Percentiles rank a stretch among this genome's conserved stretches.
These are phyloP conservation scores for Tetraodon nigroviridis DNA, from an alignment of 2,113 vertebrate species.

Conservation along the genomic window DNA sequence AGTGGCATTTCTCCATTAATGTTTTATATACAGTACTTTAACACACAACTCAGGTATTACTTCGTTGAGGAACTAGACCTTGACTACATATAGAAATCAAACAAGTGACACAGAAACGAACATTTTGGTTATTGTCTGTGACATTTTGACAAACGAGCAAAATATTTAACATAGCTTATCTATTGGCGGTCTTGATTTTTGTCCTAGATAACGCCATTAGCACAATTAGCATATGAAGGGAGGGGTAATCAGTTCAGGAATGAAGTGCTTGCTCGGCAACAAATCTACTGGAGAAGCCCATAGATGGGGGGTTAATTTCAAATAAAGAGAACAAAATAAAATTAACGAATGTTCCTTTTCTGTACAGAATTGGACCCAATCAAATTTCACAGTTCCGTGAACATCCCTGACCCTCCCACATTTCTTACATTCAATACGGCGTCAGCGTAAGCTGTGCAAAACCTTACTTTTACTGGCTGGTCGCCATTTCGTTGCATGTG, in stretches of 20 bases:
- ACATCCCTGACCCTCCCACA: conserved; percentile 95
- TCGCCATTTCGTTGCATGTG: conserved; percentile 99
- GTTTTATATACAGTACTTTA: conserved; percentile 66
- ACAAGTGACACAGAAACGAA: conserved; percentile 77
- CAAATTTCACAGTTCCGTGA: conserved; percentile 99
- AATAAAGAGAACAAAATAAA: conserved; percentile 51
- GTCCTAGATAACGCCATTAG: conserved; percentile 53
- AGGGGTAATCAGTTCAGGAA: conserved; percentile 64
- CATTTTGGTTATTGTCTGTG: conserved; percentile 92
- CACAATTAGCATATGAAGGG: conserved; percentile 54
- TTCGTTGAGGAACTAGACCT: conserved; percentile 58
- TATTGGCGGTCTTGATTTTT: conserved; percentile 45
- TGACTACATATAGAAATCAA: conserved; percentile 69
- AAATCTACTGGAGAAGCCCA: conserved; percentile 85
- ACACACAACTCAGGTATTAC: conserved; percentile 56
- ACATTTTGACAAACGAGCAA: conserved; percentile 82
- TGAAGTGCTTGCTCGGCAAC: conserved; percentile 70
- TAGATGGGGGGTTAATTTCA: conserved; percentile 69
- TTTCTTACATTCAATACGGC: conserved; percentile 99
- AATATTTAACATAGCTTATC: conserved; percentile 82
- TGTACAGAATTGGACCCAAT: conserved; percentile 99
- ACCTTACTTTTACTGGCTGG: conserved; percentile 99
- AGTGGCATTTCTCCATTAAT: conserved; percentile 83
- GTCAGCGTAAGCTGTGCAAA: conserved; percentile 99
- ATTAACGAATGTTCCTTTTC: conserved; percentile 89